Percentiles rank a stretch among this genome's conserved stretches.
Evolutionary conservation across 2,113 vertebrate species (phyloP).

Genomic region (Sturnira hondurensis): DNA sequence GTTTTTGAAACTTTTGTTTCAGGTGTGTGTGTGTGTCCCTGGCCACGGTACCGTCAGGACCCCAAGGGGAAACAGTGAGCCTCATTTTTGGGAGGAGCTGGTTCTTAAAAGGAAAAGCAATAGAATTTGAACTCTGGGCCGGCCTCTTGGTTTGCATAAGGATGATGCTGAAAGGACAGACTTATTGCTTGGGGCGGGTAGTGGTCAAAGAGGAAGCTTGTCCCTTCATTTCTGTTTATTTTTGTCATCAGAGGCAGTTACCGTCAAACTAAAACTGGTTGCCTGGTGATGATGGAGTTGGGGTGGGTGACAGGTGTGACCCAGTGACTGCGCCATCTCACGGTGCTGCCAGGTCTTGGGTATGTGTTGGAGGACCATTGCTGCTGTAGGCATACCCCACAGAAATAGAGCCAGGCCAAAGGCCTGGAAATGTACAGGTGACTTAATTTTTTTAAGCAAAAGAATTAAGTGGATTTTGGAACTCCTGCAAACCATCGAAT

Average conservation of each 20-base stretch:
- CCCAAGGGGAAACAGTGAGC: not conserved
- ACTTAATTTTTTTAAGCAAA: not conserved
- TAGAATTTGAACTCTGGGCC: not conserved
- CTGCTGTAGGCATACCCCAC: not conserved
- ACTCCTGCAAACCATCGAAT: not conserved
- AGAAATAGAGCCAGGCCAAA: not conserved
- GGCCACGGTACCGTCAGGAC: not conserved
- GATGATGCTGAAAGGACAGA: not conserved
- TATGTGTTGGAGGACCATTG: not conserved
- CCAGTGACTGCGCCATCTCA: not conserved
- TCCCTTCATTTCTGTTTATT: not conserved
- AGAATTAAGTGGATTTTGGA: conserved; percentile 16
- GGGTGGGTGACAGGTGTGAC: not conserved
- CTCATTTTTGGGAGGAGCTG: not conserved
- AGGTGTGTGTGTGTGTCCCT: not conserved
- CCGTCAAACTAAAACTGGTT: not conserved
- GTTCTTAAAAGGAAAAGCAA: not conserved
- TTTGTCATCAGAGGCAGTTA: not conserved
- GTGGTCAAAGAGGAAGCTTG: not conserved
- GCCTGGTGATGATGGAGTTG: not conserved
- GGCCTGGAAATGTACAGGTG: not conserved
- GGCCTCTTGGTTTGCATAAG: not conserved
- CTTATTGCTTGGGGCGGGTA: not conserved
- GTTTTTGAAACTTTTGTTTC: not conserved
- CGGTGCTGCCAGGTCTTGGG: no score